phyloP scores from a whole-genome alignment of 2,797 vertebrate species.

The Urophycis tenuis region DNA sequence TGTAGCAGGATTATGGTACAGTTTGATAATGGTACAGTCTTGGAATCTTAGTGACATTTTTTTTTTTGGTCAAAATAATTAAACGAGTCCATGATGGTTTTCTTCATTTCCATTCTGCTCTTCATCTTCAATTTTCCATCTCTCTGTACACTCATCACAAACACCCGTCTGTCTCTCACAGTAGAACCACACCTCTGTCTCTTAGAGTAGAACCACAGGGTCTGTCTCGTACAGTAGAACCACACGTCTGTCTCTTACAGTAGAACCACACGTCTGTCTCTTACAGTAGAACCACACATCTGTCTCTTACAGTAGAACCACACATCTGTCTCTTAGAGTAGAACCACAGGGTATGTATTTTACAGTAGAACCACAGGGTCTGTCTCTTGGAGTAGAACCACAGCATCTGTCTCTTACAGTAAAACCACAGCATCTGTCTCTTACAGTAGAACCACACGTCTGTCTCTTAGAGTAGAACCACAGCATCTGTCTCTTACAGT shows the following conservation, averaged over 20 bases:
- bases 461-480: background rate
- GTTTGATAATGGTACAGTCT: background rate
- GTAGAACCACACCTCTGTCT: background rate
- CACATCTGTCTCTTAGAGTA: no score
- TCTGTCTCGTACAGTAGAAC: no score
- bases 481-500: background rate
- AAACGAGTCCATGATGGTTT: background rate
- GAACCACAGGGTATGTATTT: no score
- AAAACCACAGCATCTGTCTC: background rate
- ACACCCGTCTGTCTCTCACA: background rate
- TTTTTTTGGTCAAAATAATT: background rate
- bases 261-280: no score
- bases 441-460: background rate
- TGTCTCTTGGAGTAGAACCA: background rate
- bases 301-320: no score
- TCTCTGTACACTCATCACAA: background rate
- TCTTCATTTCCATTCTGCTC: no score
- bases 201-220: background rate
- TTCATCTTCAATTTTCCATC: background rate
- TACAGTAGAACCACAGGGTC: no score
- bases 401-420: background rate
- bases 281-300: no score
- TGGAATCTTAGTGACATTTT: background rate
- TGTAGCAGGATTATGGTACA: no score
- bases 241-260: no score